These are phyloP conservation scores for Hydropotes inermis DNA, from an alignment of 2,113 vertebrate genomes.

Conservation along the genomic window DNA sequence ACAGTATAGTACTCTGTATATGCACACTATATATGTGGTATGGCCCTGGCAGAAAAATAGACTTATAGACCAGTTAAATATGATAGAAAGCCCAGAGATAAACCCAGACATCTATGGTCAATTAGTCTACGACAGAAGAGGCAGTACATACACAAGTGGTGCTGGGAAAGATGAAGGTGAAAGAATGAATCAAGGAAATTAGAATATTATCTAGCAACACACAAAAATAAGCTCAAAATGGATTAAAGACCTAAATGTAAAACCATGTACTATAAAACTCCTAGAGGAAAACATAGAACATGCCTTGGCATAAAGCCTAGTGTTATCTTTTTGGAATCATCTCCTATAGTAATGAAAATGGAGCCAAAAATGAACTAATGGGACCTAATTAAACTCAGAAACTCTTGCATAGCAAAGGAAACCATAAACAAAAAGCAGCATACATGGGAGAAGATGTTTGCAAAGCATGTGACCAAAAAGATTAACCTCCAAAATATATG, in stretches of 20 bases:
- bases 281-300: not conserved
- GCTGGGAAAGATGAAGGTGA: not conserved
- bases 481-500: not conserved
- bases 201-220: not conserved
- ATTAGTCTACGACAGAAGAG: not conserved
- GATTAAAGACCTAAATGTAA: not conserved
- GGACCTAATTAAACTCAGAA: not conserved
- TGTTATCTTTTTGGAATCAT: not conserved
- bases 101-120: not conserved
- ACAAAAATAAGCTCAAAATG: not conserved
- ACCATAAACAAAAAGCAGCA: not conserved
- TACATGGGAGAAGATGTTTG: not conserved
- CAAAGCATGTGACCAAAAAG: not conserved
- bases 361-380: not conserved
- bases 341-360: not conserved
- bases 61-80: not conserved
- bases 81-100: not conserved
- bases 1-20: not conserved
- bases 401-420: not conserved
- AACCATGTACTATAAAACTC: not conserved
- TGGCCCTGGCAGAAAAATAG: not conserved
- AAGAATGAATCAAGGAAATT: not conserved
- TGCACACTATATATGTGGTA: not conserved
- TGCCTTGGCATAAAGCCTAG: not conserved
- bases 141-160: accelerated